Evolutionary conservation across 2,888 invertebrate species (phyloP), one percentile per base, ranked within the genome.

Genomic region (Sipha maydis): DNA sequence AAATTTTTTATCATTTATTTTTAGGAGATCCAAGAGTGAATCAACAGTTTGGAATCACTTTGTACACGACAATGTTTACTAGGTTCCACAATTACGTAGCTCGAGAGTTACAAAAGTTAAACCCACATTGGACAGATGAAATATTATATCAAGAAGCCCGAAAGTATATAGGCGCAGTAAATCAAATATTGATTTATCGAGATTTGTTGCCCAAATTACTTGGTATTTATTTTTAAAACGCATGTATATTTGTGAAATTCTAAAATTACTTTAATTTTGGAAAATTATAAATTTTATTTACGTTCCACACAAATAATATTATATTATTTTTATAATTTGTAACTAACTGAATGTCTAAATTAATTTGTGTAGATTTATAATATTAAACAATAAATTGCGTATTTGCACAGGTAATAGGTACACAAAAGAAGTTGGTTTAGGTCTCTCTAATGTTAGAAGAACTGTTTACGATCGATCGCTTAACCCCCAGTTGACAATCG

Each of bases 61-160:
- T 96, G 90, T 97, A 97, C 96, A 97, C 97, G 92, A 97, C 97
- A 0, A 92, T 97, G 73, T 95, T 97, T 95, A 96, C 97, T 0
- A 93, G 97, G 89, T 97, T 98, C 91, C 98, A 98, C 92, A 98
- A 98, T 92, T 93, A 96, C 89, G 92, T 97, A 0, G 97, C 98
- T 0, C 94, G 94, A 84, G 95, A 93, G 11, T 92, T 98, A 76
- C 94, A 95, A 0, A 94, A 94, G 80, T 94, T 97, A 9, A 98
- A 98, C 92, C 97, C 97, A 0, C 96, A 96, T 92, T 97, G 97
- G 97, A 96, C 97, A 91, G 98, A 97, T 91, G 97, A 97, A 92
- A 97, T 82, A 34, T n/a, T 90, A 19, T 91, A 91, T 88, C 91
- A 93, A 92, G 97, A 97, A 93, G 93, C 97, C 0, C 93, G 97